Evolutionary conservation across 23 tunicate species (phyloP).

Genomic region (Corella eumyota): DNA sequence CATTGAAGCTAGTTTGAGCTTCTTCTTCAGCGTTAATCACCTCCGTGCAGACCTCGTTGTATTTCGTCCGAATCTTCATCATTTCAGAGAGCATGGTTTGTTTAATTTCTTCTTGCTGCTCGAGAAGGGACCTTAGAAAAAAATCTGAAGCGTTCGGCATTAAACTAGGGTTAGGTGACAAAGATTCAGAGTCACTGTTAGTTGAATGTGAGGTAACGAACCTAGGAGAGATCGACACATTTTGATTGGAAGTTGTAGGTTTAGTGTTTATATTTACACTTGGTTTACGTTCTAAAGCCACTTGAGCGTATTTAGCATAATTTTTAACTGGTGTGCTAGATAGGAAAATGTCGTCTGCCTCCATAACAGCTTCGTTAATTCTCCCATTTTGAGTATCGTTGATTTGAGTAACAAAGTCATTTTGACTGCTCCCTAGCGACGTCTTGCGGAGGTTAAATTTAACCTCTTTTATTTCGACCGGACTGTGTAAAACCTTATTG

Average conservation of each 20-base stretch:
- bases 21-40: no score
- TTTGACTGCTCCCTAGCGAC: no score
- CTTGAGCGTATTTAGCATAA: neutral
- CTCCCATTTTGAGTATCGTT: no score
- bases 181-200: neutral
- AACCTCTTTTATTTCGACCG: no score
- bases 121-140: constrained; percentile 12
- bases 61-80: constrained; percentile 34
- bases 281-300: neutral
- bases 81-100: constrained; percentile 41
- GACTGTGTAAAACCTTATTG: neutral
- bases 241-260: no score
- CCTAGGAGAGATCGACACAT: neutral
- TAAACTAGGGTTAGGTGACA: constrained; percentile 22
- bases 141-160: constrained; percentile 11
- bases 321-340: constrained; percentile 20
- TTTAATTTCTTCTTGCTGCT: constrained; percentile 23
- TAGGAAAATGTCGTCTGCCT: constrained; percentile 11
- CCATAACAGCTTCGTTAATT: neutral
- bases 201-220: neutral
- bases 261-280: neutral
- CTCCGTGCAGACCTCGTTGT: constrained; percentile 3
- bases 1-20: neutral
- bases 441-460: no score
- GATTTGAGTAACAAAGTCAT: neutral